A percentile compares a stretch with the other conserved stretches of the same genome.
phyloP scores from a whole-genome alignment of 2,113 vertebrate genomes.

The Cyphomyrus plagiostoma region DNA sequence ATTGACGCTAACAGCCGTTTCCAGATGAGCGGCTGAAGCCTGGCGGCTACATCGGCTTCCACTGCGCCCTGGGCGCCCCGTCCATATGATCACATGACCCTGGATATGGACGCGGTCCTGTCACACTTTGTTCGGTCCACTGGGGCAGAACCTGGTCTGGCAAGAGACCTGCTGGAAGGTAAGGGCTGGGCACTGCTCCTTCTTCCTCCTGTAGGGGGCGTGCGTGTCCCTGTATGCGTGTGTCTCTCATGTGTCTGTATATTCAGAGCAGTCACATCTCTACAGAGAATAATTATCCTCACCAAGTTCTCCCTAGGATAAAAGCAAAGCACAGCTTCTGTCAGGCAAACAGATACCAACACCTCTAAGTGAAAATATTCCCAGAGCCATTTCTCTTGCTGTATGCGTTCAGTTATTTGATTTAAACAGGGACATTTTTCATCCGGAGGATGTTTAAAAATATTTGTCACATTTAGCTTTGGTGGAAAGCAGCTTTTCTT shows the following conservation, averaged over 20 bases:
- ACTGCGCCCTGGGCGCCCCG: constrained; percentile 79
- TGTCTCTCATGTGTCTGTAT: background rate
- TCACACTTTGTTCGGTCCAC: constrained; percentile 99
- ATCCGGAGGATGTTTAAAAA: background rate
- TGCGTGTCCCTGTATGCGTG: background rate
- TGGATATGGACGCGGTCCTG: constrained; percentile 99
- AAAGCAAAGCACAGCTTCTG: background rate
- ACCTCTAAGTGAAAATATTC: background rate
- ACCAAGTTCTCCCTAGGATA: background rate
- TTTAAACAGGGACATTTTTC: background rate
- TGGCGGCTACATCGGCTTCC: constrained; percentile 68
- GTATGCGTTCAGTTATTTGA: background rate
- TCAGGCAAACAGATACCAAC: background rate
- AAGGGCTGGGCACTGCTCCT: constrained; percentile 42
- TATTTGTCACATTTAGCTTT: background rate
- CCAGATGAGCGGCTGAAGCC: constrained; percentile 89
- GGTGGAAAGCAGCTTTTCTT: background rate
- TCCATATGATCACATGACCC: constrained; percentile 95
- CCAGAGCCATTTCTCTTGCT: background rate
- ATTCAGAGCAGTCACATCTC: background rate
- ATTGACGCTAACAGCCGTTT: background rate
- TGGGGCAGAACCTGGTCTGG: constrained; percentile 99
- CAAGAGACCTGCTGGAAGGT: constrained; percentile 99
- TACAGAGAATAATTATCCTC: background rate
- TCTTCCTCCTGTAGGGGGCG: background rate